Evolutionary conservation across 2,797 vertebrate species (phyloP).

Genomic region (Ptychobarbus kaznakovi): DNA sequence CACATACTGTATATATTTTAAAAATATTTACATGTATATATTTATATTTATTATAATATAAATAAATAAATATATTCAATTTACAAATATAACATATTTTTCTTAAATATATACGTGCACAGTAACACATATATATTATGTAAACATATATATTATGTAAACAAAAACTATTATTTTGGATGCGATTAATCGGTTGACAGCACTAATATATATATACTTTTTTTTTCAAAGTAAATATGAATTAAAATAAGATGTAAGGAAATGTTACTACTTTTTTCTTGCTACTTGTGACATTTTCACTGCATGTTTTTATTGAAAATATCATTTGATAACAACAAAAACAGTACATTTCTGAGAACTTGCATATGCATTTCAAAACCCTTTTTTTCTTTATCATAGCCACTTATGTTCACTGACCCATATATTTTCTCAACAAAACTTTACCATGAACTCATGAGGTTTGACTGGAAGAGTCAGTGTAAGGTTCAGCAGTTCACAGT

Average conservation of each 20-base stretch:
- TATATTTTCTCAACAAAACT: not conserved
- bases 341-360: not conserved
- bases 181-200: too few species aligned
- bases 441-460: not conserved
- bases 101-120: too few species aligned
- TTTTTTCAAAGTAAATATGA: not conserved
- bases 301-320: not conserved
- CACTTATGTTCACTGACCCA: not conserved
- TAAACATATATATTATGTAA: too few species aligned
- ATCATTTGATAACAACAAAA: not conserved
- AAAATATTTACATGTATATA: too few species aligned
- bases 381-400: not conserved
- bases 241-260: not conserved
- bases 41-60: too few species aligned
- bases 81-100: too few species aligned
- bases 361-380: not conserved
- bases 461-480: not conserved
- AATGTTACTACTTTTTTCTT: not conserved
- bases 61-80: too few species aligned
- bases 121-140: too few species aligned
- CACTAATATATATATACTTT: too few species aligned
- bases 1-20: too few species aligned
- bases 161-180: too few species aligned
- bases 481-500: conserved; percentile 36
- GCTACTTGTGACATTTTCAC: too few species aligned